Percentiles rank a stretch among this genome's conserved stretches.
Conservation (phyloP, 2,888 invertebrate genomes). For the Tachina lurida region DNA sequence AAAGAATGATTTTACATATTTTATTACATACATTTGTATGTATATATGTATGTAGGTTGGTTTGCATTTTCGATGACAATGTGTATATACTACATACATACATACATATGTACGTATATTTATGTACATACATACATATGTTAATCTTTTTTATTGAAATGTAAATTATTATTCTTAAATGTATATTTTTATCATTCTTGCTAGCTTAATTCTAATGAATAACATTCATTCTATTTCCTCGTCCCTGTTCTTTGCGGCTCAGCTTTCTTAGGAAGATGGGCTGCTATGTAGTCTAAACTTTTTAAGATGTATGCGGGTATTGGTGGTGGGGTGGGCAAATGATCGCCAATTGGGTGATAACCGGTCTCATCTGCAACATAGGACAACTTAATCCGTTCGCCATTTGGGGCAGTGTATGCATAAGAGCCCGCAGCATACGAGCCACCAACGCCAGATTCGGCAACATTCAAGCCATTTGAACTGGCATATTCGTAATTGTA, state of each 20-base stretch:
- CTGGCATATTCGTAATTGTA: slow-evolving; percentile 84
- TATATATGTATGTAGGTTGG: background rate
- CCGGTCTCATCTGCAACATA: slow-evolving; percentile 81
- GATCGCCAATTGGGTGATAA: slow-evolving; percentile 79
- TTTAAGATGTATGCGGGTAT: slow-evolving; percentile 79
- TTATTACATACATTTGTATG: background rate
- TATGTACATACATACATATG: background rate
- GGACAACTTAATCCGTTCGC: slow-evolving; percentile 75
- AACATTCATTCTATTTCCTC: slow-evolving; percentile 31
- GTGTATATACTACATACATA: too few species aligned
- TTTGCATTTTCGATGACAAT: too few species aligned
- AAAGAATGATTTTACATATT: too few species aligned
- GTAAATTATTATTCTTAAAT: too few species aligned
- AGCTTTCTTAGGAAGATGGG: slow-evolving; percentile 77
- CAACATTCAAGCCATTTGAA: slow-evolving; percentile 85
- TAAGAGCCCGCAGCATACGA: slow-evolving; percentile 81
- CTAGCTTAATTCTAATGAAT: slow-evolving; percentile 52
- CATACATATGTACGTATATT: background rate
- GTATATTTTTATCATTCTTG: background rate
- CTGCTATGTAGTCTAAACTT: slow-evolving; percentile 77
- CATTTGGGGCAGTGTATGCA: slow-evolving; percentile 79
- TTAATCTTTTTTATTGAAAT: background rate
- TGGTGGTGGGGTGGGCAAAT: slow-evolving; percentile 82
- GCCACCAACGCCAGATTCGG: slow-evolving; percentile 84
- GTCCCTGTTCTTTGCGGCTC: slow-evolving; percentile 17